A percentile compares a stretch with the other conserved stretches of the same genome.
These are phyloP conservation scores for Nannoperca obscura DNA, from an alignment of 2,797 vertebrate species.

Conservation along the genomic window DNA sequence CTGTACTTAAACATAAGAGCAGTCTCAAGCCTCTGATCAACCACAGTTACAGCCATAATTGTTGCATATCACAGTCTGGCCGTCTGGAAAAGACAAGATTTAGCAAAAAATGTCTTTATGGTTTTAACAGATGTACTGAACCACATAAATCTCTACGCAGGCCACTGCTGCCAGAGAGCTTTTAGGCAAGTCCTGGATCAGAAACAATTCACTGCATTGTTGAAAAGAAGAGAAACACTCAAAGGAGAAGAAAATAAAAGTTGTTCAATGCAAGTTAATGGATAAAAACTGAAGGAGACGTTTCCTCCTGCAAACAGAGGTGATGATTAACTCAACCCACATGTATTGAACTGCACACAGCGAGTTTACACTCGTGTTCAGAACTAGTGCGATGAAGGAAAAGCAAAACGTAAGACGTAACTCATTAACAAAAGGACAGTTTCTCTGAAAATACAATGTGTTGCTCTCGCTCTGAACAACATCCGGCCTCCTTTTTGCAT, in stretches of 20 bases:
- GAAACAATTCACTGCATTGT: constrained; percentile 49
- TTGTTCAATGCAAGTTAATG: constrained; percentile 11
- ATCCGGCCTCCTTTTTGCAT: neutral
- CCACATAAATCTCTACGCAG: constrained; percentile 75
- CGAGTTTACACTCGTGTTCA: constrained; percentile 61
- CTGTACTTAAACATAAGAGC: constrained; percentile 63
- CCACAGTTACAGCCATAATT: constrained; percentile 70
- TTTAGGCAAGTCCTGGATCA: constrained; percentile 64
- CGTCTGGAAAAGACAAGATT: constrained; percentile 72
- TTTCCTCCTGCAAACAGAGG: constrained; percentile 48
- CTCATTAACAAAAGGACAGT: neutral
- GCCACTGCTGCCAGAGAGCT: constrained; percentile 65
- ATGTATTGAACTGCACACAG: constrained; percentile 20
- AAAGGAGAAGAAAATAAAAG: constrained; percentile 44
- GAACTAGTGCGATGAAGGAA: constrained; percentile 7
- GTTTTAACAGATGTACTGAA: constrained; percentile 81
- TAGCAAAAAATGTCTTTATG: constrained; percentile 72
- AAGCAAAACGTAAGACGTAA: constrained; percentile 12
- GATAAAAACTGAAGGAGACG: constrained; percentile 4
- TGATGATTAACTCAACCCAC: constrained; percentile 23
- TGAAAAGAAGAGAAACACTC: constrained; percentile 40
- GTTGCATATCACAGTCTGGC: constrained; percentile 73
- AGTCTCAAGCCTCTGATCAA: constrained; percentile 60
- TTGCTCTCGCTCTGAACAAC: neutral
- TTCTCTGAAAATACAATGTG: constrained; percentile 7